These are phyloP conservation scores for Heptascelio sp. DNA, from an alignment of 2,888 invertebrate genomes.

Conservation along the genomic window DNA sequence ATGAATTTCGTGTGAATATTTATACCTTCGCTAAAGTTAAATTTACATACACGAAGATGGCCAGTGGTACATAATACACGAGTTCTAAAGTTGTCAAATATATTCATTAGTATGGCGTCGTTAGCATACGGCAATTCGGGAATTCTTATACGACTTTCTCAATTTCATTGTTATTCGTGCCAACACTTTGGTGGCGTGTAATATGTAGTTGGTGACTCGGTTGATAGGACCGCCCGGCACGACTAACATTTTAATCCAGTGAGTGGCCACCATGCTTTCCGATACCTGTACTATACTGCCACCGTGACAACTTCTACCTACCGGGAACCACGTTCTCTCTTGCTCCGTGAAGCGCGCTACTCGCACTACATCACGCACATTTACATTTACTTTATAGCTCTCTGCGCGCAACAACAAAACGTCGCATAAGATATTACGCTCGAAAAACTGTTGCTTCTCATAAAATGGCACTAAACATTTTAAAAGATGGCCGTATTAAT, in stretches of 20 bases:
- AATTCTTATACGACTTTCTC: constrained; percentile 56
- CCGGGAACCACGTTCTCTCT: constrained; percentile 66
- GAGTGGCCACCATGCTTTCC: constrained; percentile 75
- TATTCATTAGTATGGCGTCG: constrained; percentile 49
- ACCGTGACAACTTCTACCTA: constrained; percentile 70
- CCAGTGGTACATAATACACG: constrained; percentile 16
- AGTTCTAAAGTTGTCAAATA: constrained; percentile 50
- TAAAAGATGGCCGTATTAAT: constrained; percentile 39
- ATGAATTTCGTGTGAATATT: constrained; percentile 39
- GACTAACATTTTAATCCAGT: constrained; percentile 82
- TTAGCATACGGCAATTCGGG: constrained; percentile 19
- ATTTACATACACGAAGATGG: constrained; percentile 39
- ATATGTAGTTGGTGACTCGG: constrained; percentile 74
- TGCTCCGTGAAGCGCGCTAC: constrained; percentile 55
- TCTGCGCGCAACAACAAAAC: constrained; percentile 44
- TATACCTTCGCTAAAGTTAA: constrained; percentile 25
- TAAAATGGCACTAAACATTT: constrained; percentile 52
- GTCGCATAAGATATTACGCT: constrained; percentile 40
- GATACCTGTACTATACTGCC: constrained; percentile 69
- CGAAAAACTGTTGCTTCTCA: constrained; percentile 51
- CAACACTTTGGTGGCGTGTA: constrained; percentile 63
- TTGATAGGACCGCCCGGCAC: constrained; percentile 82
- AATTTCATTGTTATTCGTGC: constrained; percentile 63
- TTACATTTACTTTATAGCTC: constrained; percentile 72
- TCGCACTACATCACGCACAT: constrained; percentile 72